Base-by-base conservation (phyloP, 1,140 invertebrate species). In the Octopus sinensis region DNA sequence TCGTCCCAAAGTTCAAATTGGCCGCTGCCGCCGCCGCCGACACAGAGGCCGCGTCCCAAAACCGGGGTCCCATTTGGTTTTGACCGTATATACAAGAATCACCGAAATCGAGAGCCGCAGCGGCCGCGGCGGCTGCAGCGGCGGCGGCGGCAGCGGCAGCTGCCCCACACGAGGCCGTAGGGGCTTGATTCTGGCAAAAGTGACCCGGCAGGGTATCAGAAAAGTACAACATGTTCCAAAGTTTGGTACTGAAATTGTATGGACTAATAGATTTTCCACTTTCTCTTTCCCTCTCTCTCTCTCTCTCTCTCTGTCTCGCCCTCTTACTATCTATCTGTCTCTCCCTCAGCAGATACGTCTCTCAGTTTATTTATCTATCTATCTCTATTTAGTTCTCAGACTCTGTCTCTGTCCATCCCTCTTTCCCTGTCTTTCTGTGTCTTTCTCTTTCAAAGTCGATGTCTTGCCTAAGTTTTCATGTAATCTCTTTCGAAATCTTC, bases 111-210 rank as follows among this genome's bases (percentile, higher is more conserved):
- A 71, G 68, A 17, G 7, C 68, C 17, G 68, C 68, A 9, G 56
- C 56, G 9, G 56, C 56, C 1, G 56, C 56, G 5, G 68, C 68
- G 5, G 68, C 68, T 0, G 68, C 68, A 6, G 68, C 68, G 5
- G 68, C 68, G 7, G 68, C 68, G 17, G 68, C 68, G 6, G 68
- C 68, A 6, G 68, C 68, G 7, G 68, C 68, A 13, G 68, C 68
- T 6, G 13, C 68, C 68, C 68, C 68, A 73, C 68, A 73, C 6
- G 68, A 73, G 5, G 68, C 17, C 30, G 68, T 23, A 6, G 68
- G 68, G 30, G 17, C 68, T 23, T 73, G 68, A 23, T 73, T 73
- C 30, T 73, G 68, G 68, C 68, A 73, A 73, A 73, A 73, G 30
- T 73, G 68, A 23, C 17, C 68, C 68, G 68, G 68, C 30, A 73